A percentile compares a stretch with the other conserved stretches of the same genome.
Evolutionary conservation across 2,113 vertebrate genomes (phyloP).

Genomic region (Leucoraja erinaceus): DNA sequence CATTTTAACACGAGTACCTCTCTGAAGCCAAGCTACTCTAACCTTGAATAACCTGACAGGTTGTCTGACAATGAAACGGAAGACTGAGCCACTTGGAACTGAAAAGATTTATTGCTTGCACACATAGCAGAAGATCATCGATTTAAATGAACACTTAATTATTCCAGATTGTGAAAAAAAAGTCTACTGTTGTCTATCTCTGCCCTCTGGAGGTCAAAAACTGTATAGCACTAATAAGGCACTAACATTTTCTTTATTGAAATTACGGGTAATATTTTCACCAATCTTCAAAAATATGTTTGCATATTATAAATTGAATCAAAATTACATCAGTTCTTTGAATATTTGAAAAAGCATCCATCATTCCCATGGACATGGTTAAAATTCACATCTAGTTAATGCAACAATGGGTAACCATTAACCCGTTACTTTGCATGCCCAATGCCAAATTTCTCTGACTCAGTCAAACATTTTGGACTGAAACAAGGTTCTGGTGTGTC

Average conservation of each 20-base stretch:
- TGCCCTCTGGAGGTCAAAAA: neutral
- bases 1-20: neutral
- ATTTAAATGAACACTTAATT: neutral
- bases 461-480: too few relatives aligned
- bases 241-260: neutral
- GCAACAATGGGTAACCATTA: too few relatives aligned
- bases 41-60: neutral
- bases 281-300: conserved; percentile 10
- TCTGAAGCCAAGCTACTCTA: too few relatives aligned
- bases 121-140: neutral
- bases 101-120: neutral
- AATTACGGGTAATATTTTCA: neutral
- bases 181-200: neutral
- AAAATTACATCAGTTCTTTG: too few relatives aligned
- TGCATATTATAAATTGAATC: neutral
- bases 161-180: neutral
- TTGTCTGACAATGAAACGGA: neutral
- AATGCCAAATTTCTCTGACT: too few relatives aligned
- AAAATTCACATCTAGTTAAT: too few relatives aligned
- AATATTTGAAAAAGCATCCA: too few relatives aligned
- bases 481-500: too few relatives aligned
- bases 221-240: neutral
- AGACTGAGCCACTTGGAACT: neutral
- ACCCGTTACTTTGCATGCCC: too few relatives aligned
- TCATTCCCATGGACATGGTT: too few relatives aligned